Percentiles rank a stretch among this genome's conserved stretches.
Conservation (phyloP, 1,140 invertebrate species). For the Zaprionus ghesquierei region DNA sequence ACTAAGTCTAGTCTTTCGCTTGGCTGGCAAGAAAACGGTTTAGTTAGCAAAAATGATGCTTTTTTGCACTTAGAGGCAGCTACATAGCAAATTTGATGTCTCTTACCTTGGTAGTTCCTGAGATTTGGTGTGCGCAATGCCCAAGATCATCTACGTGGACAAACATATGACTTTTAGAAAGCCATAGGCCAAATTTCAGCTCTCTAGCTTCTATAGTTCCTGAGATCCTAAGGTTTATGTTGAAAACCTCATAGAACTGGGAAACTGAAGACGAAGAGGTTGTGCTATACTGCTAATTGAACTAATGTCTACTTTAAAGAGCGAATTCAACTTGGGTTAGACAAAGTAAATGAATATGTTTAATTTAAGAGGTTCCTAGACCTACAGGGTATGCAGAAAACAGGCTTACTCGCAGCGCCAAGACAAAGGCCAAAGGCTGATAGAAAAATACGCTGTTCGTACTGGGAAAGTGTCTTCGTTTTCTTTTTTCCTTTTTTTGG, state of each 20-base stretch:
- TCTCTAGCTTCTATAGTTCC: neutral
- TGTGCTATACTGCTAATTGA: no score
- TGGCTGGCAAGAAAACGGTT: neutral
- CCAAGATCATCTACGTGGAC: no score
- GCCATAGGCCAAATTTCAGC: neutral
- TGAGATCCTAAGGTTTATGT: neutral
- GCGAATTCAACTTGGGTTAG: conserved; percentile 16
- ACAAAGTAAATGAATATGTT: neutral
- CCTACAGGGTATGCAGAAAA: neutral
- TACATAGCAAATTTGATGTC: neutral
- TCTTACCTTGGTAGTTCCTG: neutral
- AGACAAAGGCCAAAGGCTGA: conserved; percentile 28
- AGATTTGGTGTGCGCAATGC: no score
- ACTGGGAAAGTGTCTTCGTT: conserved; percentile 11
- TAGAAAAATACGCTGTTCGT: neutral
- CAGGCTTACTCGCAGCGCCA: neutral
- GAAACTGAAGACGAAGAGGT: no score
- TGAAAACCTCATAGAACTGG: neutral
- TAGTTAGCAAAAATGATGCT: neutral
- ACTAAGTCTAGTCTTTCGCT: neutral
- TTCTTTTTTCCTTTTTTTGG: conserved; percentile 13
- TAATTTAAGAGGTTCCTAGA: neutral
- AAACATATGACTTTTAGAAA: neutral
- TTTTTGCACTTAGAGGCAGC: no score
- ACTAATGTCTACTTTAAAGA: neutral